Evolutionary conservation across 2,113 vertebrate genomes (phyloP).

Genomic region (Oxyura jamaicensis): DNA sequence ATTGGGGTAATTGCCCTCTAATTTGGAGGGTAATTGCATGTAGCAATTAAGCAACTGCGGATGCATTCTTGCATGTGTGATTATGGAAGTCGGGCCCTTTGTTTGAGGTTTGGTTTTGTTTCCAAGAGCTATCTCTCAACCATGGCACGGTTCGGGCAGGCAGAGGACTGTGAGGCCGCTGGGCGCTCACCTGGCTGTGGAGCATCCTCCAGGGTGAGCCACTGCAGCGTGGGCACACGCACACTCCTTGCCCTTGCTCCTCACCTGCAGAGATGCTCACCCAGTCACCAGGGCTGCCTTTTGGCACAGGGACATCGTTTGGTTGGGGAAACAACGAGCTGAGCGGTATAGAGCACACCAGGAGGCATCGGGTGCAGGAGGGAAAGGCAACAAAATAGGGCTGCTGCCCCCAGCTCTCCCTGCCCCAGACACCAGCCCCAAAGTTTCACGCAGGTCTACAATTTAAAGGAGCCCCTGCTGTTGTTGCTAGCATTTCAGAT

Average conservation of each 20-base stretch:
- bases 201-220: neutral
- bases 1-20: slow-evolving; percentile 73
- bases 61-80: slow-evolving; percentile 67
- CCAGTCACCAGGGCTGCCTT: neutral
- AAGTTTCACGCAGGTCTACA: neutral
- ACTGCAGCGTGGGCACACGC: neutral
- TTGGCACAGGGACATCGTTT: neutral
- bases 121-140: slow-evolving; percentile 39
- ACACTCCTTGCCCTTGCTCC: neutral
- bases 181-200: neutral
- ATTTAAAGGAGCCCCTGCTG: neutral
- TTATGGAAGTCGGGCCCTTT: slow-evolving; percentile 54
- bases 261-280: neutral
- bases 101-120: slow-evolving; percentile 59
- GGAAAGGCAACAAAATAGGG: neutral
- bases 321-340: fast-evolving
- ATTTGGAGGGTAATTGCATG: slow-evolving; percentile 72
- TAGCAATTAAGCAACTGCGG: slow-evolving; percentile 69
- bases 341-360: neutral
- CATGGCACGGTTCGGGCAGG: neutral
- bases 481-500: neutral
- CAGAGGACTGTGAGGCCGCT: neutral
- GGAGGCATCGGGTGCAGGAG: neutral
- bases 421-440: neutral
- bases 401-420: neutral